A percentile compares a stretch with the other conserved stretches of the same genome.
phyloP scores from a whole-genome alignment of 1,140 invertebrate species.

The Cyrtorhinus lividipennis region DNA sequence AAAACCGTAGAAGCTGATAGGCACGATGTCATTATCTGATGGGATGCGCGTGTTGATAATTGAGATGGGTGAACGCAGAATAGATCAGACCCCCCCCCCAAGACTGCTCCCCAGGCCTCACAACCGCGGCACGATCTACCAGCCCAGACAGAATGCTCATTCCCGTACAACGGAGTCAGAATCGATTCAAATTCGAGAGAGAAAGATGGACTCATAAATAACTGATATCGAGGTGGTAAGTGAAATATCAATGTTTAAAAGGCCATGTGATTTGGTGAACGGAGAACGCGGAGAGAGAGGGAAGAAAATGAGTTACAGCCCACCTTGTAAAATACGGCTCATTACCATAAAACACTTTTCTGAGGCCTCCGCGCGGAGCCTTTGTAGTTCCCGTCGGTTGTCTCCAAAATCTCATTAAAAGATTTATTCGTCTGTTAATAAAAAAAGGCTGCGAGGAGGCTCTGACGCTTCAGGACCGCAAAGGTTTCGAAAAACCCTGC shows the following conservation, averaged over 20 bases:
- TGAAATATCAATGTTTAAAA: neutral
- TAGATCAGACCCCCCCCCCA: too few relatives aligned
- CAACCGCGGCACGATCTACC: too few relatives aligned
- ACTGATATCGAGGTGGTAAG: neutral
- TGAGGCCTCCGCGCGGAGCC: constrained; percentile 1
- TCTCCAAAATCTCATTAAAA: constrained; percentile 7
- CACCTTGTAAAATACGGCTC: constrained; percentile 8
- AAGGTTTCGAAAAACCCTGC: neutral
- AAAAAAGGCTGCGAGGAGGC: neutral
- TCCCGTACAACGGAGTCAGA: too few relatives aligned
- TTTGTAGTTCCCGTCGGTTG: neutral
- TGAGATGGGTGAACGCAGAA: too few relatives aligned
- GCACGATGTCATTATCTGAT: too few relatives aligned
- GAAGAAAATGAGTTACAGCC: constrained; percentile 5
- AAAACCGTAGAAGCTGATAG: too few relatives aligned
- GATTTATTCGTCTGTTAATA: constrained; percentile 10
- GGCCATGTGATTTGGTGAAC: neutral
- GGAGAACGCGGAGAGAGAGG: neutral
- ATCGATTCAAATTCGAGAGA: too few relatives aligned
- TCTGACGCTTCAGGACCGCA: neutral
- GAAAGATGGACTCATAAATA: neutral
- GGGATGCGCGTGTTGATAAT: too few relatives aligned
- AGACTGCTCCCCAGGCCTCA: too few relatives aligned
- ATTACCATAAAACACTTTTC: constrained; percentile 10
- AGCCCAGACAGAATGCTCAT: too few relatives aligned